Evolutionary conservation across 2,888 invertebrate species (phyloP), one percentile per base, ranked within the genome.

Genomic region (Podabrus alpinus): DNA sequence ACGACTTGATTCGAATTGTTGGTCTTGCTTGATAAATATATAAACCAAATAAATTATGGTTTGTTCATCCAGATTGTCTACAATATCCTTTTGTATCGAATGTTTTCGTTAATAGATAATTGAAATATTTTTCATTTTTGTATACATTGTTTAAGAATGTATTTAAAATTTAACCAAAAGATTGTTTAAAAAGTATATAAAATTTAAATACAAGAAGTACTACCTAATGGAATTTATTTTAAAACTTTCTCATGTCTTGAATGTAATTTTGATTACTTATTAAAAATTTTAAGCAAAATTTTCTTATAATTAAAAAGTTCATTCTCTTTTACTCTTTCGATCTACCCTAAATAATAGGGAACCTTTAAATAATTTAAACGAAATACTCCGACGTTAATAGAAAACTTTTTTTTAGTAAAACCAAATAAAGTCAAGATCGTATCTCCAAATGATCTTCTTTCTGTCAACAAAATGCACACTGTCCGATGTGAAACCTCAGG

Each of bases 401-500:
- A 45, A 45, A 45, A 29, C n/a, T 45, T 45, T 45, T 78, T 78
- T 77, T 72, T 88, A 95, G 95, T 95, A 82, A 95, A 94, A 87
- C 95, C 95, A 4, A 91, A 92, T 80, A 91, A 92, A 81, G 93
- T 94, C 75, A 92, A 94, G 86, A 92, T 93, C 77, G 90, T 94
- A 66, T 90, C 93, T 24, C 92, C 92, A 72, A 92, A 92, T 79
- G 93, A 93, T 67, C 89, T 92, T 71, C 90, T 94, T 73, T 92
- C 93, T 79, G 93, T 93, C 9, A 94, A 94, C 9, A 92, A 92
- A 83, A 92, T 94, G 77, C 91, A 94, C 81, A 92, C 92, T 69
- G 91, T 93, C 79, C 91, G 92, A 77, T 95, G 95, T 86, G 94
- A 94, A 83, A 93, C 94, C 60, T 91, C 93, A 86, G 95, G 95